phyloP scores from a whole-genome alignment of 2,888 invertebrate genomes.

The Oscheius onirici region DNA sequence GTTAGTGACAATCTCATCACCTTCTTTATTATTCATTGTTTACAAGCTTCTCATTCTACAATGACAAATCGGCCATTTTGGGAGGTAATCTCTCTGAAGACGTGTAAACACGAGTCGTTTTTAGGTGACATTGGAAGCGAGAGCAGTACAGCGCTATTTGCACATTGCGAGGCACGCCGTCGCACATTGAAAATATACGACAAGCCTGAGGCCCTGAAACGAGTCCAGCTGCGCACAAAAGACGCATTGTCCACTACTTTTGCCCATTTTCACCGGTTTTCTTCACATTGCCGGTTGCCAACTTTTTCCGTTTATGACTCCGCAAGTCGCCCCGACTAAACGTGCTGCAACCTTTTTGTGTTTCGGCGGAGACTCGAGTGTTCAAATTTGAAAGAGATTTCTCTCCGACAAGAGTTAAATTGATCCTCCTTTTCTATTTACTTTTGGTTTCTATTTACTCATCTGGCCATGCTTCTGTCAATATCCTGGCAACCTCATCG shows the following conservation, averaged over 20 bases:
- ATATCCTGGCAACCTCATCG: conserved; percentile 28
- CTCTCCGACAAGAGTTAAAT: conserved; percentile 7
- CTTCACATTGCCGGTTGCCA: not conserved
- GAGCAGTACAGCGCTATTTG: conserved; percentile 28
- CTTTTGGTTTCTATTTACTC: conserved; percentile 30
- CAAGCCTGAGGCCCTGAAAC: conserved; percentile 18
- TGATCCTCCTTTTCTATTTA: conserved; percentile 30
- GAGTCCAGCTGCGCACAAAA: conserved; percentile 27
- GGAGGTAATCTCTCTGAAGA: not conserved
- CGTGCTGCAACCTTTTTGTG: no score
- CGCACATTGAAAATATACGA: conserved; percentile 31
- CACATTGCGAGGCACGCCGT: conserved; percentile 26
- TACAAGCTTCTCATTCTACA: not conserved
- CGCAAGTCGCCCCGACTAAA: no score
- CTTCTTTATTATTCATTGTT: conserved; percentile 19
- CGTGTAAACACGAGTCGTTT: conserved; percentile 5
- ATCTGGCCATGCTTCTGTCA: conserved; percentile 30
- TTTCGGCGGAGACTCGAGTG: no score
- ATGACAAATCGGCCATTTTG: not conserved
- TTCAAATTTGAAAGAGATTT: not conserved
- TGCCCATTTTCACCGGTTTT: conserved; percentile 18
- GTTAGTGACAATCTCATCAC: conserved; percentile 15
- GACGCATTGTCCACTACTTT: conserved; percentile 31
- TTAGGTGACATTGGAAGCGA: conserved; percentile 5
- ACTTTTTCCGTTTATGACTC: not conserved